These are phyloP conservation scores for Talpa occidentalis DNA, from an alignment of 2,113 vertebrate genomes.

Conservation along the genomic window DNA sequence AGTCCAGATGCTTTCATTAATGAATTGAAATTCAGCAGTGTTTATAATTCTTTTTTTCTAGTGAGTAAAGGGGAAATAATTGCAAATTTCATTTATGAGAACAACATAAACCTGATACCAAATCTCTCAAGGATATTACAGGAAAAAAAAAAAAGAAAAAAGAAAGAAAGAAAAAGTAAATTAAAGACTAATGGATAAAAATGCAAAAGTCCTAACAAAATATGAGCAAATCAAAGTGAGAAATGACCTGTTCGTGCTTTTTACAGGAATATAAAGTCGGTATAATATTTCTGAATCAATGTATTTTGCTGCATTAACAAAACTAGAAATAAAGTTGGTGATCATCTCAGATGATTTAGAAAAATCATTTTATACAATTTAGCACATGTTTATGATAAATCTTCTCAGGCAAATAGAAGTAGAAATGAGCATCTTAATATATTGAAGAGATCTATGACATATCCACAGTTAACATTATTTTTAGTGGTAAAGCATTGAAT, in stretches of 20 bases:
- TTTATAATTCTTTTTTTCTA: too few relatives aligned
- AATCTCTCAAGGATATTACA: not conserved
- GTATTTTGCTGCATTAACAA: not conserved
- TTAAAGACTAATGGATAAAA: not conserved
- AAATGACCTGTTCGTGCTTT: too few relatives aligned
- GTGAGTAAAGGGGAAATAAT: not conserved
- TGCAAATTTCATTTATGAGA: too few relatives aligned
- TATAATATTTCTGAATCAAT: not conserved
- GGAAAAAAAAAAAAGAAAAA: not conserved
- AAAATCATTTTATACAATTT: not conserved
- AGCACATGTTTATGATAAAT: not conserved
- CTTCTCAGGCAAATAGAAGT: not conserved
- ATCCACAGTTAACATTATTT: not conserved
- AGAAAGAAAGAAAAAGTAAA: not conserved
- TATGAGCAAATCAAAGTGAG: not conserved
- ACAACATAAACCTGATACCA: too few relatives aligned
- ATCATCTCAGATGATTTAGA: not conserved
- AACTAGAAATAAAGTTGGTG: not conserved
- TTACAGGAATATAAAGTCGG: too few relatives aligned
- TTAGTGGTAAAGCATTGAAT: not conserved
- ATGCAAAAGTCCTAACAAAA: not conserved
- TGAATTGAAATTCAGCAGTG: not conserved
- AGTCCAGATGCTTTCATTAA: not conserved
- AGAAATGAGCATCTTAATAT: not conserved
- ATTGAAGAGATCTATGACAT: not conserved